Percentiles rank a stretch among this genome's conserved stretches.
Evolutionary conservation across 2,797 vertebrate species (phyloP).

Genomic region (Pangasius mekongensis): DNA sequence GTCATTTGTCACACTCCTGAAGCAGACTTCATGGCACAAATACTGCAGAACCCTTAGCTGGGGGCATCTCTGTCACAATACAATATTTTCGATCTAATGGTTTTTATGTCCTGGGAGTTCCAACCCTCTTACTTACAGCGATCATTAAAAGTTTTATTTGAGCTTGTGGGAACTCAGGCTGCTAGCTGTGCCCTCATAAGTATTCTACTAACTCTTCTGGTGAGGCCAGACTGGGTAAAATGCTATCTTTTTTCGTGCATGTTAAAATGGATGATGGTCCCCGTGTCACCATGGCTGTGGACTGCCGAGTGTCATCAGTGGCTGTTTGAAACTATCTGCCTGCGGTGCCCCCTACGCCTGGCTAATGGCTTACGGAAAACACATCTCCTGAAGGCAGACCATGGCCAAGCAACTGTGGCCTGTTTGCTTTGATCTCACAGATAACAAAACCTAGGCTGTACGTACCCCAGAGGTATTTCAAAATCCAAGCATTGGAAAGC

Average conservation of each 20-base stretch:
- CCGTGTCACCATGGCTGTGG: constrained; percentile 29
- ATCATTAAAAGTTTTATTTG: constrained; percentile 64
- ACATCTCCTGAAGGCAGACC: constrained; percentile 43
- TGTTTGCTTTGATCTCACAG: constrained; percentile 46
- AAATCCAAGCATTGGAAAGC: background rate
- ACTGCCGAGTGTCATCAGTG: constrained; percentile 16
- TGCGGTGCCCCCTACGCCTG: constrained; percentile 40
- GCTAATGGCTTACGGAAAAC: constrained; percentile 56
- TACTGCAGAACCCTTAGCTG: constrained; percentile 39
- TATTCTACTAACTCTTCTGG: constrained; percentile 51
- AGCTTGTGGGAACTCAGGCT: constrained; percentile 52
- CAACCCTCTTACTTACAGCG: constrained; percentile 57
- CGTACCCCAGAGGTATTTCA: constrained; percentile 21
- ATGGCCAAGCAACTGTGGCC: constrained; percentile 20
- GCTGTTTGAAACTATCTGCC: constrained; percentile 46
- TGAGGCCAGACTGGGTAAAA: constrained; percentile 49
- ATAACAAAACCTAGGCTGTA: constrained; percentile 15
- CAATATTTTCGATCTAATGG: constrained; percentile 55
- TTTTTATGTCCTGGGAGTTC: constrained; percentile 34
- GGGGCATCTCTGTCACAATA: constrained; percentile 52
- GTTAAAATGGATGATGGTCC: constrained; percentile 51
- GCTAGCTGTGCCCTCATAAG: constrained; percentile 54
- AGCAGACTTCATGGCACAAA: constrained; percentile 29
- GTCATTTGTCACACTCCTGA: constrained; percentile 48
- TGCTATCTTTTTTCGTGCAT: constrained; percentile 47